These are phyloP conservation scores for Resseliella maxima DNA, from an alignment of 2,888 invertebrate genomes.

Conservation along the genomic window DNA sequence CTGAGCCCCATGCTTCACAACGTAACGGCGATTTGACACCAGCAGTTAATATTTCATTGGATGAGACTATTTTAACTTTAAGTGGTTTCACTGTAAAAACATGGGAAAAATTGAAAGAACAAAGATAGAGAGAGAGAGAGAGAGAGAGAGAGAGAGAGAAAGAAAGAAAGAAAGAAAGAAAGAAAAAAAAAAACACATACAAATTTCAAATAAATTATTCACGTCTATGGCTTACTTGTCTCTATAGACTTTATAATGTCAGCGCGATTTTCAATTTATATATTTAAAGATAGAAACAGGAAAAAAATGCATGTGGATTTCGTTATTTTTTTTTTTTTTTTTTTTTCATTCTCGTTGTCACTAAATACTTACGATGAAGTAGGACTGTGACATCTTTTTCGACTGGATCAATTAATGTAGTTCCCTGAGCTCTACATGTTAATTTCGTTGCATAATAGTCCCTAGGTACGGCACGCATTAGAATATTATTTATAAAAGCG, in stretches of 20 bases:
- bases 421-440: slow-evolving; percentile 82
- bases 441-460: slow-evolving; percentile 79
- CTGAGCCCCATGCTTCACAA: slow-evolving; percentile 85
- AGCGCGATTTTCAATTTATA: no score
- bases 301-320: no score
- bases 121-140: slow-evolving; percentile 42
- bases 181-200: slow-evolving; percentile 16
- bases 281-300: no score
- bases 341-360: no score
- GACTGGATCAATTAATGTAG: slow-evolving; percentile 76
- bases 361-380: slow-evolving; percentile 73
- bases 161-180: slow-evolving; percentile 33
- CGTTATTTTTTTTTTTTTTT: no score
- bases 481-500: slow-evolving; percentile 79
- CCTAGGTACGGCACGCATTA: slow-evolving; percentile 77
- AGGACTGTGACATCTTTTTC: slow-evolving; percentile 81
- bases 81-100: slow-evolving; percentile 78
- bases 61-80: slow-evolving; percentile 78
- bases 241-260: no score
- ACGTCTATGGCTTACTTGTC: no score
- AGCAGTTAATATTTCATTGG: slow-evolving; percentile 78
- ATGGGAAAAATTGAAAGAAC: slow-evolving; percentile 58
- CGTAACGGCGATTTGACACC: slow-evolving; percentile 79
- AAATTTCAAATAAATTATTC: slow-evolving; percentile 5
- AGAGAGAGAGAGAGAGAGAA: slow-evolving; percentile 8